Conservation (phyloP, 2,113 vertebrate species). For the Phyllostomus hastatus region DNA sequence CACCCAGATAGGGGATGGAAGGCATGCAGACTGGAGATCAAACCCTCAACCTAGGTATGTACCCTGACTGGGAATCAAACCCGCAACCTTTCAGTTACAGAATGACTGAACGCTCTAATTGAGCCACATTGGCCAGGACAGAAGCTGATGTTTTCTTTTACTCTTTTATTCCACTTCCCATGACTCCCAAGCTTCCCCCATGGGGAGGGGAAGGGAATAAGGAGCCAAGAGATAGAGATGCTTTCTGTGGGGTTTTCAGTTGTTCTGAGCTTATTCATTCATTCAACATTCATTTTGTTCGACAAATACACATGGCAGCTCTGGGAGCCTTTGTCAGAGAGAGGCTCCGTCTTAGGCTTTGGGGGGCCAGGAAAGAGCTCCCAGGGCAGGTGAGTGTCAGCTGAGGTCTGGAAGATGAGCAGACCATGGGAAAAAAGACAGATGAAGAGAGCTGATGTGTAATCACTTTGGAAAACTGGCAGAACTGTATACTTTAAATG, state of each 20-base stretch:
- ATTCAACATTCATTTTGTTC: constrained; percentile 4
- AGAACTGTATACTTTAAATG: neutral
- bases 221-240: neutral
- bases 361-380: neutral
- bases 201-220: neutral
- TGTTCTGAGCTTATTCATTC: neutral
- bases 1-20: too few relatives aligned
- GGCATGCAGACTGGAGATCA: too few relatives aligned
- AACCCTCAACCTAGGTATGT: too few relatives aligned
- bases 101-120: too few relatives aligned
- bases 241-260: neutral
- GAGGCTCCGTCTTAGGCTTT: neutral
- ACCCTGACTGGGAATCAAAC: neutral
- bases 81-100: neutral
- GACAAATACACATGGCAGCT: neutral
- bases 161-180: neutral
- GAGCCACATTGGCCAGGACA: too few relatives aligned
- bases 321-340: neutral
- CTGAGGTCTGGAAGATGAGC: neutral
- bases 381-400: neutral
- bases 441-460: neutral
- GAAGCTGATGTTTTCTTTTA: neutral
- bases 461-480: neutral
- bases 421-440: neutral
- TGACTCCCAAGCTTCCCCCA: neutral